phyloP scores from a whole-genome alignment of 2,797 vertebrate genomes.

The Micrastur ruficollis region DNA sequence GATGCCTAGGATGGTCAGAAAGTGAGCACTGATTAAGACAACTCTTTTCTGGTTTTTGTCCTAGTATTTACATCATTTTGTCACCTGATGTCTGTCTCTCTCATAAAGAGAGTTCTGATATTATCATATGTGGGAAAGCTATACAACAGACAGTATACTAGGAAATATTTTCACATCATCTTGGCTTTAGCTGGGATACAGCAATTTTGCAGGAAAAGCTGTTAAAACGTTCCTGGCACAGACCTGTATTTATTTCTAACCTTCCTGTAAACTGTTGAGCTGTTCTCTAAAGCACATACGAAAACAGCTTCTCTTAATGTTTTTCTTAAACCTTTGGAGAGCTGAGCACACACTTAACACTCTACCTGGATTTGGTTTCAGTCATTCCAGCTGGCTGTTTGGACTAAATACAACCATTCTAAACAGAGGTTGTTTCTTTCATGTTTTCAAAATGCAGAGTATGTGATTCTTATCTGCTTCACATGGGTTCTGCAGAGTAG shows the following conservation, averaged over 20 bases:
- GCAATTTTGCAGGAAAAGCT: not conserved
- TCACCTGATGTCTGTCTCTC: not conserved
- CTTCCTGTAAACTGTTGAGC: not conserved
- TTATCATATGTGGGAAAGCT: not conserved
- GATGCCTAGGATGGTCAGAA: not conserved
- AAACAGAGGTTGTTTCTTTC: not conserved
- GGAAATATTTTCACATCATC: not conserved
- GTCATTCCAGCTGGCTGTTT: not conserved
- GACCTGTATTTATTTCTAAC: not conserved
- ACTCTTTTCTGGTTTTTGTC: not conserved
- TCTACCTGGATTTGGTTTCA: slow-evolving; percentile 75
- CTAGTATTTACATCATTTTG: not conserved
- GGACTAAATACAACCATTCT: not conserved
- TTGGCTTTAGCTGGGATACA: not conserved
- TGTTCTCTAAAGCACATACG: not conserved
- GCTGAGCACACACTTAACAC: slow-evolving; percentile 73
- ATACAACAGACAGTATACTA: not conserved
- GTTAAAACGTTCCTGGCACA: not conserved
- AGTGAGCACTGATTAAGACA: not conserved
- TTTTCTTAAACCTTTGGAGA: slow-evolving; percentile 68
- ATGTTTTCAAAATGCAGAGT: not conserved
- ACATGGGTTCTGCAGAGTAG: not conserved
- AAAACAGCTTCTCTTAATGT: slow-evolving; percentile 63
- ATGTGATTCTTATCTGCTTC: not conserved
- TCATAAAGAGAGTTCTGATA: not conserved